Percentiles rank a stretch among this genome's conserved stretches.
Conservation (phyloP, 2,113 vertebrate genomes). For the Lasiurus cinereus region DNA sequence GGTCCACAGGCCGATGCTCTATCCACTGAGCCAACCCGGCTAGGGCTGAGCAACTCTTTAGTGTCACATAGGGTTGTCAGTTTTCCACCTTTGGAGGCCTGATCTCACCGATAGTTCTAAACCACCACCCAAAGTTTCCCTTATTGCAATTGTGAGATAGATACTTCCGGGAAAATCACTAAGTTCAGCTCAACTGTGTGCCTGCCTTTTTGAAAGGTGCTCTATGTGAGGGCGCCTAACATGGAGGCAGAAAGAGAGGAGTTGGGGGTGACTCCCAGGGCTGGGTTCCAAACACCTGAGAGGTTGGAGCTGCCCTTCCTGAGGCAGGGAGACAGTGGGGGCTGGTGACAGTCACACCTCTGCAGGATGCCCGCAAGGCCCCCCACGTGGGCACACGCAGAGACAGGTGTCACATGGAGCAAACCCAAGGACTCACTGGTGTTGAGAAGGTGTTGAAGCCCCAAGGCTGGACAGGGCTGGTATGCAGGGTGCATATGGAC, state of each 20-base stretch:
- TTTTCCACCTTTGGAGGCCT: not conserved
- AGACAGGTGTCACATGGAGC: not conserved
- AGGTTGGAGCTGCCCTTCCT: not conserved
- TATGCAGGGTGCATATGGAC: not conserved
- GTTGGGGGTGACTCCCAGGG: not conserved
- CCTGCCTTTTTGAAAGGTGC: not conserved
- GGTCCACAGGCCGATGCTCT: too few relatives aligned
- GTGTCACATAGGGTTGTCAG: rapidly evolving
- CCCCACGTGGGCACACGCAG: not conserved
- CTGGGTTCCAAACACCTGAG: not conserved
- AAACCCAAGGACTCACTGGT: not conserved
- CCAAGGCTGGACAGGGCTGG: rapidly evolving
- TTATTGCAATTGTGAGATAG: not conserved
- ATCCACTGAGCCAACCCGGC: too few relatives aligned
- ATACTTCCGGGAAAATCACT: not conserved
- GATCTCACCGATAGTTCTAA: not conserved
- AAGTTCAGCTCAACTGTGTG: not conserved
- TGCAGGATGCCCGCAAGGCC: not conserved
- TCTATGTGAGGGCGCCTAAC: rapidly evolving
- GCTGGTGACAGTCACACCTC: rapidly evolving
- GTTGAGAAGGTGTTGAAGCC: not conserved
- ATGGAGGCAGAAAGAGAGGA: not conserved
- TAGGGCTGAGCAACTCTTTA: not conserved
- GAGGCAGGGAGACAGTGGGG: not conserved
- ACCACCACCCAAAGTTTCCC: not conserved